Conservation (phyloP, 2,113 vertebrate genomes). For the Chunga burmeisteri region DNA sequence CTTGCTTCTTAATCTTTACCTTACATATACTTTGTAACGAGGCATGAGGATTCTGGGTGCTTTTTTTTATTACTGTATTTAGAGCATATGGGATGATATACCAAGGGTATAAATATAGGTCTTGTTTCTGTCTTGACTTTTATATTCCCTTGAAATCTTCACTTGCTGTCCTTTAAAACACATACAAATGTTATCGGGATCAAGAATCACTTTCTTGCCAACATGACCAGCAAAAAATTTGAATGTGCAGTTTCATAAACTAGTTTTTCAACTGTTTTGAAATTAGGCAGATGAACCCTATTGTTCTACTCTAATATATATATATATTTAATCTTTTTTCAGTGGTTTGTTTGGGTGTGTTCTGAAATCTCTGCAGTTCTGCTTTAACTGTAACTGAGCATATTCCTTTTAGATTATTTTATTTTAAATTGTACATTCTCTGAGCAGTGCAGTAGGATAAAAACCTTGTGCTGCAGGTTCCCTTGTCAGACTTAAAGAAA, state of each 20-base stretch:
- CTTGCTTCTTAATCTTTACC: not conserved
- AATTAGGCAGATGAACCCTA: not conserved
- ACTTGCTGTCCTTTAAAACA: slow-evolving; percentile 19
- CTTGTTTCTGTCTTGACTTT: not conserved
- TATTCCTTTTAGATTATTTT: not conserved
- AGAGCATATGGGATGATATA: not conserved
- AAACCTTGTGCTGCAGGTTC: not conserved
- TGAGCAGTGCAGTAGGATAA: not conserved
- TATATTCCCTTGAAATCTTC: slow-evolving; percentile 2
- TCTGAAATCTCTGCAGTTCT: not conserved
- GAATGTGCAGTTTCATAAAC: not conserved
- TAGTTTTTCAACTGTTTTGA: not conserved
- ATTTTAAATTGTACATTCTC: not conserved
- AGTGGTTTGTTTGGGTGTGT: not conserved
- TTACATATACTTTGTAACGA: not conserved
- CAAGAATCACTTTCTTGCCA: not conserved
- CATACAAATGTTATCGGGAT: not conserved
- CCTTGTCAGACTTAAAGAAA: not conserved
- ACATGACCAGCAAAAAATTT: not conserved
- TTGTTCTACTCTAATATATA: not conserved
- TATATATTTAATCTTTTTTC: not conserved
- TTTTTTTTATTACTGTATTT: not conserved
- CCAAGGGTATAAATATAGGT: not conserved
- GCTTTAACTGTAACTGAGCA: not conserved
- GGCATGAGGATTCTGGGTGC: not conserved